Percentiles rank a stretch among this genome's conserved stretches.
These are phyloP conservation scores for Aurelia aurita complex sp. Pacific DNA, from an alignment of 30 jellyfish, hydroid and myxozoan species.

Conservation along the genomic window DNA sequence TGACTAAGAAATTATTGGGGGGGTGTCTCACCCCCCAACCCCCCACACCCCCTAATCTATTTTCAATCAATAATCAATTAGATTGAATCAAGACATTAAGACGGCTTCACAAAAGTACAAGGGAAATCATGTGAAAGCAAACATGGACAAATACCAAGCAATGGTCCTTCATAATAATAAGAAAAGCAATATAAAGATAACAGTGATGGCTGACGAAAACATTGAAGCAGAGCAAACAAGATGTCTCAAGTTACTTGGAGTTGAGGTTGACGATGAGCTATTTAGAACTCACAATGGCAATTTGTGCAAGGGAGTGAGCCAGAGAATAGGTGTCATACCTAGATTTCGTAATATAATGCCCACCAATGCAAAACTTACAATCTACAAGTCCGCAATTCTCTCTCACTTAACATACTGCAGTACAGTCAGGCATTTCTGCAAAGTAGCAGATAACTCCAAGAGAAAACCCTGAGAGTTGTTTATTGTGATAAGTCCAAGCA, in stretches of 20 bases:
- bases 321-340: too few species aligned
- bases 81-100: too few species aligned
- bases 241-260: constrained; percentile 7
- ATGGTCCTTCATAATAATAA: constrained; percentile 12
- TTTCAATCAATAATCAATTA: too few species aligned
- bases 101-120: too few species aligned
- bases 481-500: constrained; percentile 3
- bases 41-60: too few species aligned
- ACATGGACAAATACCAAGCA: constrained; percentile 33
- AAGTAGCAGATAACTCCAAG: constrained; percentile 43
- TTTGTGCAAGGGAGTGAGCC: too few species aligned
- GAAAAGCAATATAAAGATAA: constrained; percentile 1
- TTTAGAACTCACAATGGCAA: background rate
- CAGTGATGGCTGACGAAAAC: constrained; percentile 3
- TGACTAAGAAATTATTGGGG: too few species aligned
- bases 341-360: too few species aligned
- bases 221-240: constrained; percentile 17
- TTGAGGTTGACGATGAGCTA: background rate
- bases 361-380: too few species aligned
- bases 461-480: constrained; percentile 19
- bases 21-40: too few species aligned
- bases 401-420: too few species aligned
- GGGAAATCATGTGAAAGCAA: constrained; percentile 25
- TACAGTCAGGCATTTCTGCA: constrained; percentile 2
- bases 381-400: too few species aligned